phyloP scores from a whole-genome alignment of 2,113 vertebrate species.

The Pterocles gutturalis region DNA sequence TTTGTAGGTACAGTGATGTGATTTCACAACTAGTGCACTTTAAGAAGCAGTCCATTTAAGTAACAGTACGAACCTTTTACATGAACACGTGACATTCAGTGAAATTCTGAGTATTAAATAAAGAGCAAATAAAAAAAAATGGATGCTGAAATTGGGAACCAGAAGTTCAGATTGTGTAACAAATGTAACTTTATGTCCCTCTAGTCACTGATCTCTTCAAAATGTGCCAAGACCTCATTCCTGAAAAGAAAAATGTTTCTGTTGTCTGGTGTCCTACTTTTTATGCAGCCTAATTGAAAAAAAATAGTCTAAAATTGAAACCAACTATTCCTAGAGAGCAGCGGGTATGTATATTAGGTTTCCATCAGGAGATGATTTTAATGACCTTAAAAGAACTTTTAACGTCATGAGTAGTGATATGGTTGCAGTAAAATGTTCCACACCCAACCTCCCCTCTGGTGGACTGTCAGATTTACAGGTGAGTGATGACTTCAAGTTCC shows the following conservation, averaged over 20 bases:
- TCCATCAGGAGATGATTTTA: not conserved
- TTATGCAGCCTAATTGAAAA: not conserved
- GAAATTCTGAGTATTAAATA: not conserved
- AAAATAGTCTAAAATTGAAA: constrained; percentile 9
- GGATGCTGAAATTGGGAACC: not conserved
- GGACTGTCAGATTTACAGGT: not conserved
- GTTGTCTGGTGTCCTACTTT: constrained; percentile 42
- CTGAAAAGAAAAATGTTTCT: constrained; percentile 9
- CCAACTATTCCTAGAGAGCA: constrained; percentile 26
- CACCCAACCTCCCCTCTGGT: not conserved
- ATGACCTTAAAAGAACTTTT: not conserved
- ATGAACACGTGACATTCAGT: accelerated
- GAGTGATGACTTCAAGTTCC: not conserved
- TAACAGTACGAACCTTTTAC: not conserved
- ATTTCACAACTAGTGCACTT: not conserved
- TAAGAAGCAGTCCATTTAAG: not conserved
- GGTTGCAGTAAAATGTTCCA: not conserved
- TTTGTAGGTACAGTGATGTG: not conserved
- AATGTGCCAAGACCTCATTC: not conserved
- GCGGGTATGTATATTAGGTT: not conserved
- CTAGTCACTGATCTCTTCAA: not conserved
- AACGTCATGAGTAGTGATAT: not conserved
- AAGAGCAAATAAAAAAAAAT: not conserved
- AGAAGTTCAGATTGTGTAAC: not conserved
- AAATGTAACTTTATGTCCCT: not conserved